phyloP scores from a whole-genome alignment of 2,888 invertebrate species.

The Diarsia brunnea region DNA sequence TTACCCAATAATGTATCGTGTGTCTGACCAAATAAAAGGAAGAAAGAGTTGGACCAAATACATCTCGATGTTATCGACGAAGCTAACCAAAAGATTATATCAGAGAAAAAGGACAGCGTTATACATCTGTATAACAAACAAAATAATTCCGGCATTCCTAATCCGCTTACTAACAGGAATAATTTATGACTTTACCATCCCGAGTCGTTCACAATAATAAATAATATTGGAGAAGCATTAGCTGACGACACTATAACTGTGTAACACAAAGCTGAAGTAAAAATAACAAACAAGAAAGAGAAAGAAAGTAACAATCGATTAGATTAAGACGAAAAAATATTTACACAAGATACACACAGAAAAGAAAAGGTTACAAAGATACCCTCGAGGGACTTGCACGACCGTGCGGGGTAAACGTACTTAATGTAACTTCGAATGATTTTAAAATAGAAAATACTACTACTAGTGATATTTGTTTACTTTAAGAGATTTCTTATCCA shows the following conservation, averaged over 20 bases:
- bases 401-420: too few species aligned
- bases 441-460: neutral
- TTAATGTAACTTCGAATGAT: neutral
- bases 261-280: slow-evolving; percentile 15
- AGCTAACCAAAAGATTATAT: slow-evolving; percentile 15
- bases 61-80: slow-evolving; percentile 3
- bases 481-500: neutral
- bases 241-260: slow-evolving; percentile 24
- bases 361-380: neutral
- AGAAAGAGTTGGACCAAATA: neutral
- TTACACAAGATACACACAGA: slow-evolving; percentile 22
- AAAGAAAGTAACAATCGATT: slow-evolving; percentile 11
- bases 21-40: neutral
- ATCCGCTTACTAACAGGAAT: slow-evolving; percentile 42
- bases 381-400: neutral
- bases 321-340: slow-evolving; percentile 10
- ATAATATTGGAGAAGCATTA: slow-evolving; percentile 49
- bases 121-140: slow-evolving; percentile 37
- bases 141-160: slow-evolving; percentile 47
- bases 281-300: slow-evolving; percentile 33
- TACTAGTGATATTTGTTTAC: neutral
- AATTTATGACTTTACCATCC: slow-evolving; percentile 45
- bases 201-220: slow-evolving; percentile 38
- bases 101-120: slow-evolving; percentile 2
- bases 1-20: neutral